Evolutionary conservation across 2,113 vertebrate genomes (phyloP), one percentile per base, ranked within the genome.

Genomic region (Pomatostomus ruficeps): DNA sequence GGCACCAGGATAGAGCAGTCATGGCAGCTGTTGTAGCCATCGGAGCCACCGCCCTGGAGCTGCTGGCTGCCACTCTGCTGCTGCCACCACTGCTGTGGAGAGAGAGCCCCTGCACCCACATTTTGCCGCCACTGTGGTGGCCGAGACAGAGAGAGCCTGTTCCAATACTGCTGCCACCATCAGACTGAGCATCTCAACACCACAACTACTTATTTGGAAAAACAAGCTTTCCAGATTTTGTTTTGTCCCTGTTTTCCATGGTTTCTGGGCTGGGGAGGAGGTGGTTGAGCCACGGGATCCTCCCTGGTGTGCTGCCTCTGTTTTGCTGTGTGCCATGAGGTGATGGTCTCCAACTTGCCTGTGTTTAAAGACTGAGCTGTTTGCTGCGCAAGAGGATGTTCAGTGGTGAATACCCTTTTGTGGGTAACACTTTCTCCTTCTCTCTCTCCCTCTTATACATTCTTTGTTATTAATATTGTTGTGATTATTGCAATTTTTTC

Each of bases 71-170:
- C 40, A 5, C 67, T 23, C 14, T 22, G 38, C 33, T 33, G 26
- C 14, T 57, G 63, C 28, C 29, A 6, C 29, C 14, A 6, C 52
- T n/a, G 35, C 6, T 67, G 48, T 1, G 0, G 29, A 29, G 45
- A 81, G 31, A 31, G 21, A 43, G 21, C 16, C 38, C 45, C 66
- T 43, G 48, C 12, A n/a, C 2, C 11, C 57, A 8, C 22, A 33
- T 3, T 17, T 36, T 71, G 54, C 29, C 12, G 7, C 45, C 0
- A 0, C 45, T 16, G 31, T 7, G 36, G 20, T 1, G 1, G 15
- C 2, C 0, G 43, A 11, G 36, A 26, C 35, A 25, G 26, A 19
- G 5, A 61, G 21, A 61, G 10, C 28, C 48, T 73, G 40, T 14
- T 2, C 28, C 0, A 0, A 2, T 18, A 33, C 28, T 22, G 58